Percentiles rank a stretch among this genome's conserved stretches.
These are phyloP conservation scores for Oscheius sp. DNA, from an alignment of 2,888 invertebrate species.

Conservation along the genomic window DNA sequence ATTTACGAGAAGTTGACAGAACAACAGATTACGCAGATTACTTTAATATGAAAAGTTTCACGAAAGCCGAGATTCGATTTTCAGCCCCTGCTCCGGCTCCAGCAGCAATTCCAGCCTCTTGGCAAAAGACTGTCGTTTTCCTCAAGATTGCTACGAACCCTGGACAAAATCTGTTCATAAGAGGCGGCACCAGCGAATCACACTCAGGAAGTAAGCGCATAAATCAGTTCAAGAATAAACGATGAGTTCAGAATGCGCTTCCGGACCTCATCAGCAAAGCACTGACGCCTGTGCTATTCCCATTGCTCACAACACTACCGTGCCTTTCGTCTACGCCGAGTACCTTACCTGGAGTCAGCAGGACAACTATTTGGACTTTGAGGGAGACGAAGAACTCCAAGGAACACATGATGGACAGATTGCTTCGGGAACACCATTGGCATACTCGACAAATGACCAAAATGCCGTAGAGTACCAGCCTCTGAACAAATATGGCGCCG, in stretches of 20 bases:
- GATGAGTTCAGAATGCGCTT: conserved; percentile 69
- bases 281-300: conserved; percentile 65
- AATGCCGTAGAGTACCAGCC: conserved; percentile 69
- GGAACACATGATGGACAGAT: conserved; percentile 65
- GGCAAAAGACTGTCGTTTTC: conserved; percentile 74
- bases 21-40: too few relatives aligned
- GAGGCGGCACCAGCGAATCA: conserved; percentile 73
- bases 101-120: conserved; percentile 43
- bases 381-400: conserved; percentile 66
- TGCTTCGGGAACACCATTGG: conserved; percentile 66
- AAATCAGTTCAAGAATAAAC: background rate
- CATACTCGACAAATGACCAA: conserved; percentile 69
- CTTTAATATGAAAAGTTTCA: too few relatives aligned
- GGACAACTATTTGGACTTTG: conserved; percentile 67
- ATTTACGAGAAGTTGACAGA: too few relatives aligned
- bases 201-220: background rate
- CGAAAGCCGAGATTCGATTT: background rate
- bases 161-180: conserved; percentile 75
- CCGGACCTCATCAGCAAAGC: conserved; percentile 67
- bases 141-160: conserved; percentile 66
- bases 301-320: conserved; percentile 63
- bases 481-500: conserved; percentile 73
- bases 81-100: conserved; percentile 37
- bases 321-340: conserved; percentile 58
- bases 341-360: conserved; percentile 66